Base-by-base conservation (phyloP, 2,888 invertebrate species). In the Andrena fulva region DNA sequence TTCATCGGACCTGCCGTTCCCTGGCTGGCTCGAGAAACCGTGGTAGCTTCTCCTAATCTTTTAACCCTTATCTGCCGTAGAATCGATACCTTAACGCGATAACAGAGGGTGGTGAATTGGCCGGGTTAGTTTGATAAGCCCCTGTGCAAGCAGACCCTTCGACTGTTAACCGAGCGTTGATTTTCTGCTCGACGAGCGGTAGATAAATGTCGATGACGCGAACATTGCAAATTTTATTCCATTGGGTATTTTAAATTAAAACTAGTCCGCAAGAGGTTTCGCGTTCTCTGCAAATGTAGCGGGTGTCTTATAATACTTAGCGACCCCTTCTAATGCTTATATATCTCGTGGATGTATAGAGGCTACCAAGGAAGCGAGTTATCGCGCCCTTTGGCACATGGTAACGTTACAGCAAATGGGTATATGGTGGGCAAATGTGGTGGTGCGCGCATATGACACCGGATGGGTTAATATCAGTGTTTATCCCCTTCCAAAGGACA, bases 1-100 rank as follows among this genome's bases (percentile, higher is more conserved):
- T 92, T 93, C 93, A 92, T 92, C 91, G 92, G 92, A 92, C 93
- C 89, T 78, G 70, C 75, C 76, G 70, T 75, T 50, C 59, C 63
- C 35, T 72, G 35, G 33, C 31, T 78, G 42, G 52, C 52, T 70
- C 64, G 59, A 75, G 81, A 83, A 84, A 84, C 50, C 60, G 8
- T 8, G 24, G 50, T n/a, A 48, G 48, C 62, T 73, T 66, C 64
- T 60, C 60, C 60, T 60, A 73, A 77, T 77, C 82, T 69, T 73
- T 63, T 64, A 71, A 81, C 69, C 69, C 70, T 76, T 67, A 69
- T 72, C 68, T 12, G n/a, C 70, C 20, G 52, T 52, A 20, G 52
- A 33, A 79, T 80, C 73, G 80, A 80, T 73, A 64, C 59, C 27
- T 73, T 66, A 73, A 73, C 24, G 68, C 50, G 69, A 81, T 54